Evolutionary conservation across 1,140 invertebrate species (phyloP).

Genomic region (Samia ricini): DNA sequence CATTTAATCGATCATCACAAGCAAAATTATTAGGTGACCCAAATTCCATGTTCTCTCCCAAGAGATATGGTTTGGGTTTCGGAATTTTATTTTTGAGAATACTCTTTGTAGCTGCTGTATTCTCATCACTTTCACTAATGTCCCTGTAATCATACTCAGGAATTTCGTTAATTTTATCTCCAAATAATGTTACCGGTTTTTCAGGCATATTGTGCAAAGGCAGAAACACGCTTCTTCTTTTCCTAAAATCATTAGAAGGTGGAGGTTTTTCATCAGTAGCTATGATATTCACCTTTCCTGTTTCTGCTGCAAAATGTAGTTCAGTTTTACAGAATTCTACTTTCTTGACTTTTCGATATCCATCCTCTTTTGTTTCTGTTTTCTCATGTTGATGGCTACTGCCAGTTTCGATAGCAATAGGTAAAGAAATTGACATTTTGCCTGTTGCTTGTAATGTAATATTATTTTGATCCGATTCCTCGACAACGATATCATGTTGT

Average conservation of each 20-base stretch:
- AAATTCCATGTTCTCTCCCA: slow-evolving; percentile 80
- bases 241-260: slow-evolving; percentile 86
- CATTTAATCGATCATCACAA: slow-evolving; percentile 24
- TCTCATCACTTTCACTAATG: slow-evolving; percentile 58
- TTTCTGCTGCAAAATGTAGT: slow-evolving; percentile 90
- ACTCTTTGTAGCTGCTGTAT: slow-evolving; percentile 80
- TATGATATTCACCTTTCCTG: slow-evolving; percentile 90
- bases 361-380: slow-evolving; percentile 38
- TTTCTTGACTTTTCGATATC: slow-evolving; percentile 81
- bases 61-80: slow-evolving; percentile 83
- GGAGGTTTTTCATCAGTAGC: slow-evolving; percentile 91
- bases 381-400: slow-evolving; percentile 30
- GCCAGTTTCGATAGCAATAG: slow-evolving; percentile 53
- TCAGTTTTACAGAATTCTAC: slow-evolving; percentile 92
- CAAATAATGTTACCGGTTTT: slow-evolving; percentile 63
- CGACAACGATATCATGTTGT: slow-evolving; percentile 34
- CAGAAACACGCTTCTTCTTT: slow-evolving; percentile 78
- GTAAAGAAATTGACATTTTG: slow-evolving; percentile 71
- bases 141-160: slow-evolving; percentile 21
- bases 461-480: slow-evolving; percentile 43
- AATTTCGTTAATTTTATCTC: slow-evolving; percentile 45
- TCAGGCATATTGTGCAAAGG: slow-evolving; percentile 64
- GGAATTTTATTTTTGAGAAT: slow-evolving; percentile 85
- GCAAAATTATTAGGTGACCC: slow-evolving; percentile 39
- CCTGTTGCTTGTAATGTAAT: slow-evolving; percentile 58